phyloP scores from a whole-genome alignment of 2,113 vertebrate species.

The Mellivora capensis region DNA sequence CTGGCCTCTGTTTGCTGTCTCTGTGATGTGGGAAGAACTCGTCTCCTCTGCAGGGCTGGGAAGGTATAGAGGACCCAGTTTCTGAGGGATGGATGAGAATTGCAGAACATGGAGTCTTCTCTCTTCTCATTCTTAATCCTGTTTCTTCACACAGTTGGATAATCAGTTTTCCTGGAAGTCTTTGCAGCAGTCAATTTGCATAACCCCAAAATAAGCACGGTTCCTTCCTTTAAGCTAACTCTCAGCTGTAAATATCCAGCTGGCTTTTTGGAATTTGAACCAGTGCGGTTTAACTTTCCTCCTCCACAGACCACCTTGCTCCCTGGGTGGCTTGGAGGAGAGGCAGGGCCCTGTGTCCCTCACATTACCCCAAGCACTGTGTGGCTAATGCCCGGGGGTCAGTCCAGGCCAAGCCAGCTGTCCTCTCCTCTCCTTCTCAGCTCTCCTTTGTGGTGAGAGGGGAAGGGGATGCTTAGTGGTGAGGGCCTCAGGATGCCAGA shows the following conservation, averaged over 20 bases:
- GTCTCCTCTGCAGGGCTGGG: neutral
- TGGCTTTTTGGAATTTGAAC: constrained; percentile 73
- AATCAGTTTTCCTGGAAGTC: constrained; percentile 70
- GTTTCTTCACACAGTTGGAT: neutral
- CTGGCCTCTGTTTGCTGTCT: neutral
- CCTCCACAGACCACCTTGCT: neutral
- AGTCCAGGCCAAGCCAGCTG: neutral
- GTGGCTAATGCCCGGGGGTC: neutral
- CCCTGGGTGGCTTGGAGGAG: neutral
- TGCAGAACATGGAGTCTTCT: neutral
- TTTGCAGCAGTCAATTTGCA: constrained; percentile 72
- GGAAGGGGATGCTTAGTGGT: neutral
- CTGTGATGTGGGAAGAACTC: neutral
- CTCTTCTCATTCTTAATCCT: neutral
- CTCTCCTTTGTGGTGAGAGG: neutral
- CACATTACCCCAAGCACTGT: neutral
- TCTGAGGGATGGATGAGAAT: neutral
- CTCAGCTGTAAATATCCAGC: constrained; percentile 71
- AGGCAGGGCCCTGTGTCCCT: neutral
- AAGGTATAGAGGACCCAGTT: neutral
- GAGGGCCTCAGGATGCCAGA: neutral
- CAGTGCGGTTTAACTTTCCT: constrained; percentile 66
- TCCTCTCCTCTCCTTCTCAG: neutral
- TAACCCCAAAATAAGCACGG: constrained; percentile 73
- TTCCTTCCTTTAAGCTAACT: constrained; percentile 77